phyloP scores from a whole-genome alignment of 2,888 invertebrate species.

The Ischnura elegans region DNA sequence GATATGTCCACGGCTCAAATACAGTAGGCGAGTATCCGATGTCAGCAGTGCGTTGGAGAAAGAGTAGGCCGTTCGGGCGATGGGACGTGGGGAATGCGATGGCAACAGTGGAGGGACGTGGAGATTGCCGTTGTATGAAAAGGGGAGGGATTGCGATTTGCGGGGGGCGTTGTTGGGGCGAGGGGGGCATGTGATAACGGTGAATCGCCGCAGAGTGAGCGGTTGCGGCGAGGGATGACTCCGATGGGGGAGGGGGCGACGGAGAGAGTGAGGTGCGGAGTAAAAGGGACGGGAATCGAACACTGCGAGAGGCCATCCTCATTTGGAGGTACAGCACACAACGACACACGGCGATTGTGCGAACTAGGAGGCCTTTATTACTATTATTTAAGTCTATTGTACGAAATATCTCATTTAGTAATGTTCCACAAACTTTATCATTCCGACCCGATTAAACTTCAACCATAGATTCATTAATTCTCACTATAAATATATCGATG shows the following conservation, averaged over 20 bases:
- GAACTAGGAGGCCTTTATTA: no score
- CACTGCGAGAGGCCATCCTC: no score
- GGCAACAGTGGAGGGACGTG: background rate
- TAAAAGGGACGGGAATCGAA: no score
- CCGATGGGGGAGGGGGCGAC: background rate
- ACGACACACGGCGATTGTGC: no score
- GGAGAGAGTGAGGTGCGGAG: background rate
- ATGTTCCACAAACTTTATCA: no score
- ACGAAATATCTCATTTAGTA: no score
- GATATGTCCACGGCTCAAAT: background rate
- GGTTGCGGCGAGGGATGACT: background rate
- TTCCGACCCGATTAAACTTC: no score
- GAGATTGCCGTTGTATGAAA: background rate
- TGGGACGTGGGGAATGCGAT: background rate
- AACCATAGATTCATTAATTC: no score
- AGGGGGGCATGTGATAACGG: constrained; percentile 36
- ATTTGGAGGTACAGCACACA: no score
- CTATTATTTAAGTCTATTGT: no score
- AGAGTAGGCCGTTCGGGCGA: background rate
- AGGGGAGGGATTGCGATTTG: background rate
- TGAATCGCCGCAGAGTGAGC: constrained; percentile 4
- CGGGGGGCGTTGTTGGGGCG: background rate
- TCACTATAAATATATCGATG: no score
- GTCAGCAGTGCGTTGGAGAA: background rate
- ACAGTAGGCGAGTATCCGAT: background rate